Evolutionary conservation across 2,113 vertebrate species (phyloP).

Genomic region (Melanotaenia duboulayi): DNA sequence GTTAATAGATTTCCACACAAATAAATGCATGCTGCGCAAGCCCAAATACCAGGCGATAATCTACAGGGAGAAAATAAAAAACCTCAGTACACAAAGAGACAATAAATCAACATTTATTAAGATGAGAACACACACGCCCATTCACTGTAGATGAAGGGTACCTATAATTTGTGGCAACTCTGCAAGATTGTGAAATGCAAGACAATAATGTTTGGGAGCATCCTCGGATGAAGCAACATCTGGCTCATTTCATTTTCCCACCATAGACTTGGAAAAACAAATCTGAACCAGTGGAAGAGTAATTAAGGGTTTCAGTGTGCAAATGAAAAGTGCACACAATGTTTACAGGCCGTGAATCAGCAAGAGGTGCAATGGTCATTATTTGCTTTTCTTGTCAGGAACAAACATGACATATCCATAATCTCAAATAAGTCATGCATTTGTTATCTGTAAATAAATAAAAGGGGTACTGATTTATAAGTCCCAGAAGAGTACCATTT

Average conservation of each 20-base stretch:
- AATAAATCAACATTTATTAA: constrained; percentile 45
- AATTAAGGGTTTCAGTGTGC: constrained; percentile 28
- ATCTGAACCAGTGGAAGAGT: constrained; percentile 30
- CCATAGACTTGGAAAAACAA: constrained; percentile 37
- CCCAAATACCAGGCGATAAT: constrained; percentile 35
- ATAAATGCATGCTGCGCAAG: constrained; percentile 21
- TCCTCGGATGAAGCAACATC: constrained; percentile 41
- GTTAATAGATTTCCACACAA: constrained; percentile 40
- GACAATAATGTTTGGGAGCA: constrained; percentile 20
- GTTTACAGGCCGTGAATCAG: constrained; percentile 45
- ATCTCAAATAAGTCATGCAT: constrained; percentile 4
- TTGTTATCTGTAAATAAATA: constrained; percentile 10
- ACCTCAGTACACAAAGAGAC: constrained; percentile 16
- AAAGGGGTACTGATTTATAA: neutral
- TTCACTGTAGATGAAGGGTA: constrained; percentile 18
- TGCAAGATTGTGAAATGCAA: constrained; percentile 37
- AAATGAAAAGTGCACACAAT: constrained; percentile 37
- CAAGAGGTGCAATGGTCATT: constrained; percentile 21
- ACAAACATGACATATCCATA: neutral
- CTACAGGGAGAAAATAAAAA: constrained; percentile 5
- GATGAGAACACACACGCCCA: neutral
- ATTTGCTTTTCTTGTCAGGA: constrained; percentile 16
- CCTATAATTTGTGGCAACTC: constrained; percentile 35
- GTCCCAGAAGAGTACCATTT: constrained; percentile 1
- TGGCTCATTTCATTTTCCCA: constrained; percentile 49